Base-by-base conservation (phyloP, 1,140 invertebrate species). In the Aphidius ervi region DNA sequence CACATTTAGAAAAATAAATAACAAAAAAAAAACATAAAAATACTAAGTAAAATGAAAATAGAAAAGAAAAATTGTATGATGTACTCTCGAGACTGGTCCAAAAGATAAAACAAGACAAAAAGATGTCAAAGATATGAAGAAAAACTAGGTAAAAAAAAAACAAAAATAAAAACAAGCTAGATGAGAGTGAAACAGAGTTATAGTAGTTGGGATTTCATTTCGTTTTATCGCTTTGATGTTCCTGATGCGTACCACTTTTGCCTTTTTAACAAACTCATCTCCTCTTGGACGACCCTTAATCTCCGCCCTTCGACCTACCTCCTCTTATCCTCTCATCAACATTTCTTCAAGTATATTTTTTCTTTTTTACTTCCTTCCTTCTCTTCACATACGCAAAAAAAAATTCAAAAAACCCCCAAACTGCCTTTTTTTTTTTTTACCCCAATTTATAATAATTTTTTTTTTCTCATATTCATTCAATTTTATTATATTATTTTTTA, bases 191-290 rank as follows among this genome's bases (percentile, higher is more conserved):
- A 52, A 65, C 56, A 55, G 64, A 63, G 68, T 64, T 63, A 65
- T 63, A 66, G 70, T 70, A 70, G 73, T 75, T 80, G 73, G 74
- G 76, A 80, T 80, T 80, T 80, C 75, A 79, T 80, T 78, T 79
- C 72, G 76, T 75, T 75, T 79, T 76, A 75, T 78, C 74, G 67
- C 77, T 80, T 78, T 80, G 76, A 80, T 78, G 77, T 80, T 69
- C 67, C 69, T 78, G 75, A 78, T 77, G 77, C 77, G 76, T 77
- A 75, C 73, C 23, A 73, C 72, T 78, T 78, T 75, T 79, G 74
- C 73, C 74, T 78, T 78, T 78, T 77, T 77, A 78, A 79, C 75
- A 78, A 79, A 78, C 75, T 78, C 76, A 78, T 78, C 76, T 78
- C 69, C 75, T 76, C 73, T 68, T 54, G 20, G 9, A 71, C 67